A percentile compares a stretch with the other conserved stretches of the same genome.
phyloP scores from a whole-genome alignment of 2,113 vertebrate species.

The Sakesphorus luctuosus region DNA sequence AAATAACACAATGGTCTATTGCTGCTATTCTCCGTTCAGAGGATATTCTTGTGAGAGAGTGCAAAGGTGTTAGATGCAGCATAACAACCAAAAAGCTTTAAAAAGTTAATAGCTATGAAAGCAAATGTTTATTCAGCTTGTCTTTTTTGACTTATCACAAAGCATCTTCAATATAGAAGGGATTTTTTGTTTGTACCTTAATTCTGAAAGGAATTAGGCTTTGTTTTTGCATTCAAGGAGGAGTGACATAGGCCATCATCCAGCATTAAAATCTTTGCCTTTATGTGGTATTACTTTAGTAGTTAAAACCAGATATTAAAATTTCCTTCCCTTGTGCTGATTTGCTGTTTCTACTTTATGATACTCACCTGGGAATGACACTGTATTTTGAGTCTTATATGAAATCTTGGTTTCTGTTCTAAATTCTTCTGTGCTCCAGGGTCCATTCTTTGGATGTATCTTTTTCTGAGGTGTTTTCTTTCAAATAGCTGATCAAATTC shows the following conservation, averaged over 20 bases:
- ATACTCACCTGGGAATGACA: neutral
- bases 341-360: neutral
- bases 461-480: neutral
- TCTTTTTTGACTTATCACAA: neutral
- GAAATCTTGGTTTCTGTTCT: neutral
- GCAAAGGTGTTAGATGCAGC: neutral
- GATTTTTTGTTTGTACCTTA: neutral
- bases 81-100: neutral
- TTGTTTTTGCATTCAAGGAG: neutral
- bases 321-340: neutral
- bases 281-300: neutral
- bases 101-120: neutral
- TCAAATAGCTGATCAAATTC: neutral
- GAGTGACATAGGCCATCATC: neutral
- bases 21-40: neutral
- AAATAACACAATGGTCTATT: neutral
- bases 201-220: neutral
- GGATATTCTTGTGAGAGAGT: neutral
- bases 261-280: neutral
- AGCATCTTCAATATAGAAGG: neutral
- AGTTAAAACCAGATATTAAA: neutral
- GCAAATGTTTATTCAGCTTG: neutral
- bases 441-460: neutral
- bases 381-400: neutral
- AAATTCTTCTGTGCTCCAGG: neutral